Base-by-base conservation (phyloP, 2,113 vertebrate genomes). In the Anoura caudifer region DNA sequence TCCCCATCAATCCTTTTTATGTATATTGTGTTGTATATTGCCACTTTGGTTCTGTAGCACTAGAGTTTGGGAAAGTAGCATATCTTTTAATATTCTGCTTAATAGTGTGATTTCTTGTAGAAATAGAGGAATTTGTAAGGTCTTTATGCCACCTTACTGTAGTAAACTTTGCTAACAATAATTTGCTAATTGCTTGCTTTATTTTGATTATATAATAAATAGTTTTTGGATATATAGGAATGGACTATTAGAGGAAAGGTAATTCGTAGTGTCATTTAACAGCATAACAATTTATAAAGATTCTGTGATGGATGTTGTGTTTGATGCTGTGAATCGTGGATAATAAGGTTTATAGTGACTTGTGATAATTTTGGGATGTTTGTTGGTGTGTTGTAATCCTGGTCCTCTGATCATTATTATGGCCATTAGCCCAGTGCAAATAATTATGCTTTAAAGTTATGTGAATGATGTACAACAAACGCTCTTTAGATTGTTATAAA, bases 151-250 rank as follows among this genome's bases (percentile, higher is more conserved):
- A 52, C 59, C 45, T 92, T 83, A 13, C 11, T 63, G 0, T 61
- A 89, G 41, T 91, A 89, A 85, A 72, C 28, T 72, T 87, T 7
- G 36, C 28, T 75, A 43, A 77, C 59, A 73, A 47, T 10, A 67
- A 70, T 90, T 61, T 95, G 41, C 14, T 3, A 33, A 83, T 76
- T 81, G 16, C 15, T 95, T 80, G 26, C 94, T 36, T 83, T 92
- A 52, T 87, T 95, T 91, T 4, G 17, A 47, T 86, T 77, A 91
- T 91, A 28, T 92, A 63, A 52, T 92, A 83, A 67, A 17, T 91
- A 41, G 28, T 59, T 26, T 89, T 82, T 80, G 43, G 67, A 8
- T 96, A 69, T 63, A 47, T 72, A 9, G 54, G 54, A 76, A 52
- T 33, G 65, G 36, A 83, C 16, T 63, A 24, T 36, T 92, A 86